Conservation (phyloP, 2,888 invertebrate genomes). For the Eupsilia transversa region DNA sequence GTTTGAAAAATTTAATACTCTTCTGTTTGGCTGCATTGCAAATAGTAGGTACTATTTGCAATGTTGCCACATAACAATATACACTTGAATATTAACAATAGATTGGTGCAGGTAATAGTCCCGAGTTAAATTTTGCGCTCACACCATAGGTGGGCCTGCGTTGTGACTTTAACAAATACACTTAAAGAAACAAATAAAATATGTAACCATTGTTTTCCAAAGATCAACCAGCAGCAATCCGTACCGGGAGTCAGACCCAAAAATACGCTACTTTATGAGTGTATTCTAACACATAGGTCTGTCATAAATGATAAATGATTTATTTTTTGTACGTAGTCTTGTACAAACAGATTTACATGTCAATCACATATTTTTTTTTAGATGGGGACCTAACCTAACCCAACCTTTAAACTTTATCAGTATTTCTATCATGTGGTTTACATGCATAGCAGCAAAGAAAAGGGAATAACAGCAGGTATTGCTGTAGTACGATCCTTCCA, state of each 20-base stretch:
- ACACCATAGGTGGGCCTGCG: neutral
- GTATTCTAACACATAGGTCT: neutral
- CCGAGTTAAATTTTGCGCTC: neutral
- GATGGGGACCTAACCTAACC: too few relatives aligned
- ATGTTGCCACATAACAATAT: neutral
- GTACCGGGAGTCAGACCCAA: neutral
- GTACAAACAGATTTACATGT: too few relatives aligned
- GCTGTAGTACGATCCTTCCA: neutral
- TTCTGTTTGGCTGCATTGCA: too few relatives aligned
- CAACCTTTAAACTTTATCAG: too few relatives aligned
- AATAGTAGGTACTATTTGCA: too few relatives aligned
- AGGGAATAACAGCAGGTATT: neutral
- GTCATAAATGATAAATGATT: too few relatives aligned
- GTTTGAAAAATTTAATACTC: too few relatives aligned
- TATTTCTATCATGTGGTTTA: neutral
- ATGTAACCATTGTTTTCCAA: neutral
- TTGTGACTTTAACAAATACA: too few relatives aligned
- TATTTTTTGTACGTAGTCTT: too few relatives aligned
- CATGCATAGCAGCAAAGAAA: neutral
- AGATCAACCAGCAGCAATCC: neutral
- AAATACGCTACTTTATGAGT: neutral
- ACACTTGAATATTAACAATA: neutral
- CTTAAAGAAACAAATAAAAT: neutral
- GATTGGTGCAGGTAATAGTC: neutral
- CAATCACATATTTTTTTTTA: too few relatives aligned